phyloP scores from a whole-genome alignment of 2,797 vertebrate genomes.

The Pogoniulus pusillus region DNA sequence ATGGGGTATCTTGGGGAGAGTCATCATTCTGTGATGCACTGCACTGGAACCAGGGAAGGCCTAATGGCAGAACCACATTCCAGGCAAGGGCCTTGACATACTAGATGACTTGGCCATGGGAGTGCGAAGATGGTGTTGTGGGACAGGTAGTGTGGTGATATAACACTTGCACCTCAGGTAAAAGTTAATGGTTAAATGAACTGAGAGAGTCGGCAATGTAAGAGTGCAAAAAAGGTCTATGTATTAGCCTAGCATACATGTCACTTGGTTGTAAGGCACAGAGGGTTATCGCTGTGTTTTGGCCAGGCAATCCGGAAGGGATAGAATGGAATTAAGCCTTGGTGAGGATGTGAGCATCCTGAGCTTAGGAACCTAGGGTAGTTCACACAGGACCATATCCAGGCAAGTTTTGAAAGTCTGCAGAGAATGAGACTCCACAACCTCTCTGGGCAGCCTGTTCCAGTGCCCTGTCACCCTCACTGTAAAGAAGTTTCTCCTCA shows the following conservation, averaged over 20 bases:
- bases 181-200: neutral
- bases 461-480: no score
- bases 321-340: neutral
- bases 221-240: neutral
- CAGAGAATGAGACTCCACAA: no score
- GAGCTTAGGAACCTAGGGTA: neutral
- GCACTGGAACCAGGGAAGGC: neutral
- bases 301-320: neutral
- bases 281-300: neutral
- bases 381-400: no score
- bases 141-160: neutral
- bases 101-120: neutral
- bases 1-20: neutral
- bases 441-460: no score
- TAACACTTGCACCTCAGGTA: neutral
- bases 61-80: conserved; percentile 12
- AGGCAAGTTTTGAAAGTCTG: no score
- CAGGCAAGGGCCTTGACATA: neutral
- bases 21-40: neutral
- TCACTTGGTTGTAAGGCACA: neutral
- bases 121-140: neutral
- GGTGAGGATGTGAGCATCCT: neutral
- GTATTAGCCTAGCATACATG: neutral
- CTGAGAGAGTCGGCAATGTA: neutral
- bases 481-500: no score